Conservation (phyloP, 2,888 invertebrate genomes). For the Ferrisia virgata region DNA sequence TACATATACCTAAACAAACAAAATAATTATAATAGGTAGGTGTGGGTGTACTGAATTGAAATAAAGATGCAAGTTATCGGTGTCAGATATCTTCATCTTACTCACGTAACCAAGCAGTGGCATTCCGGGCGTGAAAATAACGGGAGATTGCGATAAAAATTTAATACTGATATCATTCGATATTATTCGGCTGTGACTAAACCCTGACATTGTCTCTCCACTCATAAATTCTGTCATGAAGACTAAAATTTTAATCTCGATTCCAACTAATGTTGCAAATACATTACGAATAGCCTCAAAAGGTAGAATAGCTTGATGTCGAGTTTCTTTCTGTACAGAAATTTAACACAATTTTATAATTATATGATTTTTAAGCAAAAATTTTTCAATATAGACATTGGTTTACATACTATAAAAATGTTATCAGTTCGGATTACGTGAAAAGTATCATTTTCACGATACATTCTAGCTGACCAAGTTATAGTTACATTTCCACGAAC, state of each 20-base stretch:
- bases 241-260: slow-evolving; percentile 53
- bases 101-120: slow-evolving; percentile 57
- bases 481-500: slow-evolving; percentile 53
- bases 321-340: slow-evolving; percentile 48
- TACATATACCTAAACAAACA: slow-evolving; percentile 51
- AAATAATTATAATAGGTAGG: neutral
- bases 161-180: slow-evolving; percentile 54
- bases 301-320: slow-evolving; percentile 47
- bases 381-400: no score
- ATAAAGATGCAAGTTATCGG: neutral
- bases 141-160: slow-evolving; percentile 56
- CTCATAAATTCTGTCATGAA: slow-evolving; percentile 54
- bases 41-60: neutral
- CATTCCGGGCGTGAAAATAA: slow-evolving; percentile 59
- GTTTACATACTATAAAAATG: slow-evolving; percentile 49
- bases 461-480: slow-evolving; percentile 50
- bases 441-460: slow-evolving; percentile 46
- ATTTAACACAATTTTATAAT: neutral
- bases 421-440: slow-evolving; percentile 48
- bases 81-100: neutral
- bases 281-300: slow-evolving; percentile 46
- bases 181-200: slow-evolving; percentile 56
- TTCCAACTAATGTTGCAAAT: slow-evolving; percentile 49
- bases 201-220: slow-evolving; percentile 53
- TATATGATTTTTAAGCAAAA: no score